Base-by-base conservation (phyloP, 2,797 vertebrate genomes). In the Chiropotes sagulatus region DNA sequence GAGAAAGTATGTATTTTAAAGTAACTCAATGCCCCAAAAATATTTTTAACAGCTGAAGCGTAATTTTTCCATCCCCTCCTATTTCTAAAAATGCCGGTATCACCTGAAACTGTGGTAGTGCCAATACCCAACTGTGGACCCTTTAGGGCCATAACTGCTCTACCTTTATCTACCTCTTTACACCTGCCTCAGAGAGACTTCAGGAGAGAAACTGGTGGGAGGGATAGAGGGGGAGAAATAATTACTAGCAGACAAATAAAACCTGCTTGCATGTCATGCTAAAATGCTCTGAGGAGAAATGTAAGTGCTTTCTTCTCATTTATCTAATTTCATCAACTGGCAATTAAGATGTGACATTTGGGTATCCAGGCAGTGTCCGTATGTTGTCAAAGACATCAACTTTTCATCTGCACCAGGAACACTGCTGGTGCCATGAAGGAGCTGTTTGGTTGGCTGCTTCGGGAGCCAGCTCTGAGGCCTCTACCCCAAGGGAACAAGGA, bases 21-120 rank as follows among this genome's bases (percentile, higher is more conserved):
- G 95, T n/a, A 44, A n/a, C n/a, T 92, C 54, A 19, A 22, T 30
- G 78, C 79, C 90, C 52, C 72, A 73, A 90, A 95, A 96, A 72
- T 79, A 90, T 76, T n/a, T 67, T 83, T 28, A 79, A 82, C 13
- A 90, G 81, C 57, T 61, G 41, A 84, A 81, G 73, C 8, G 30
- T 41, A 24, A 57, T 33, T 79, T 93, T 73, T 79, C 89, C 80
- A 88, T 26, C 24, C 41, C 33, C 46, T 92, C 57, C 20, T 8
- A 9, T 50, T 41, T 83, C 78, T 48, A 83, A 67, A 87, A 61
- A 93, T 22, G 41, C 36, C n/a, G 7, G 22, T 15, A 4, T 88
- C 84, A 73, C n/a, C 78, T 41, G 88, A 54, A 19, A 90, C 10
- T 46, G 26, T 13, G 14, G 41, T 7, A 15, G 24, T 41, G 36